A percentile compares a stretch with the other conserved stretches of the same genome.
Conservation (phyloP, 2,888 invertebrate species). For the Celastrina argiolus region DNA sequence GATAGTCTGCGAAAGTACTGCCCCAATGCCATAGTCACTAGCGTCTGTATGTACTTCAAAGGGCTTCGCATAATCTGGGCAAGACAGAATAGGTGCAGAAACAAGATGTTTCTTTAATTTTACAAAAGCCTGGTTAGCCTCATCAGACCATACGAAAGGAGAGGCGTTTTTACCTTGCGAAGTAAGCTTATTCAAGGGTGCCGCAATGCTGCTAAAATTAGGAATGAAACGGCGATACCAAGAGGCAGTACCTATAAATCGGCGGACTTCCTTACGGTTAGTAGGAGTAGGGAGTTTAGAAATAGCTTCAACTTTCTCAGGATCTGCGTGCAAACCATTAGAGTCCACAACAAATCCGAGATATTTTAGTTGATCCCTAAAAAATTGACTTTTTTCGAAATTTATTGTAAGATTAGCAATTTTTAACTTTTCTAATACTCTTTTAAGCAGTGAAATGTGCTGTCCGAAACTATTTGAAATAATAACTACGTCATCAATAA, state of each 20-base stretch:
- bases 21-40: too few species aligned
- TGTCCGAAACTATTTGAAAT: slow-evolving; percentile 28
- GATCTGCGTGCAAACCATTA: slow-evolving; percentile 34
- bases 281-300: slow-evolving; percentile 34
- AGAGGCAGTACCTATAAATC: slow-evolving; percentile 36
- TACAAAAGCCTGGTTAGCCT: slow-evolving; percentile 34
- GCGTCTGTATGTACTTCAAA: too few species aligned
- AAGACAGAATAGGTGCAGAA: too few species aligned
- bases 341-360: slow-evolving; percentile 34
- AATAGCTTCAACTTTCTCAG: slow-evolving; percentile 34
- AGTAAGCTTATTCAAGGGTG: slow-evolving; percentile 36
- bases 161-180: slow-evolving; percentile 32
- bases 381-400: slow-evolving; percentile 34
- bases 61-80: too few species aligned
- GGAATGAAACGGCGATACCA: slow-evolving; percentile 37
- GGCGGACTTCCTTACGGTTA: slow-evolving; percentile 33
- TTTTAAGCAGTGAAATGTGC: slow-evolving; percentile 30
- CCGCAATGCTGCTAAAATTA: slow-evolving; percentile 30
- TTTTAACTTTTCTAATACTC: slow-evolving; percentile 32
- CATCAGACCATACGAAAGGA: slow-evolving; percentile 35
- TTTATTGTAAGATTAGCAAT: slow-evolving; percentile 36
- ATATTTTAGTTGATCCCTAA: slow-evolving; percentile 32
- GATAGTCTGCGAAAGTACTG: too few species aligned
- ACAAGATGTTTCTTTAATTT: too few species aligned
- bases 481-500: slow-evolving; percentile 36